Base-by-base conservation (phyloP, 30 jellyfish, hydroid and myxozoan species). In the Hydractinia echinata region DNA sequence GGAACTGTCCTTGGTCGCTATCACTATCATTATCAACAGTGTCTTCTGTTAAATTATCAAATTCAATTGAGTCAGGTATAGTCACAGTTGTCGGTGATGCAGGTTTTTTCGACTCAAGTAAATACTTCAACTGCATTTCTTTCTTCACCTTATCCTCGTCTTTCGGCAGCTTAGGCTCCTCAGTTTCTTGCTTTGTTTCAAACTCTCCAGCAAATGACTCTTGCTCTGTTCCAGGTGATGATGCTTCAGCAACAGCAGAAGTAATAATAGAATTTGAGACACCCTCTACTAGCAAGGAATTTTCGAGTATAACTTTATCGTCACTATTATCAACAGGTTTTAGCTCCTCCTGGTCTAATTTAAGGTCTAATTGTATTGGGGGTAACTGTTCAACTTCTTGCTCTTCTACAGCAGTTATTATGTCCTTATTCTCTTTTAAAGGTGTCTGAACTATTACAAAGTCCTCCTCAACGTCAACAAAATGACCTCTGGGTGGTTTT, bases 401-500 rank as follows among this genome's bases (percentile, higher is more conserved):
- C 10, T 13, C 39, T 7, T 64, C 74, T 64, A 51, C 39, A 64
- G 19, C n/a, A n/a, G 19, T 51, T n/a, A 64, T 13, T 64, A n/a
- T 64, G 7, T 64, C 74, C 44, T 30, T 30, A 30, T 30, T 30
- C 44, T 30, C 44, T 30, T 30, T 30, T 30, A 30, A 0, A 30
- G 44, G 44, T 30, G 44, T 30, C 44, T 30, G 44, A 64, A 64
- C 74, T 7, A 64, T 64, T 4, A 64, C 74, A 64, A 64, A 64
- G 10, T 64, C 74, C n/a, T 71, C 81, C 55, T 20, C 61, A 8
- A 20, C 53, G 10, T 30, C 61, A 20, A 71, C 51, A 52, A 71
- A 71, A 52, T 71, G 81, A 71, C 81, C 81, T 11, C 86, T 81
- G 13, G 86, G 86, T 11, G 86, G 86, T 78, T 78, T 78, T 6